Percentiles rank a stretch among this genome's conserved stretches.
Evolutionary conservation across 2,113 vertebrate genomes (phyloP).

Genomic region (Prolemur simus): DNA sequence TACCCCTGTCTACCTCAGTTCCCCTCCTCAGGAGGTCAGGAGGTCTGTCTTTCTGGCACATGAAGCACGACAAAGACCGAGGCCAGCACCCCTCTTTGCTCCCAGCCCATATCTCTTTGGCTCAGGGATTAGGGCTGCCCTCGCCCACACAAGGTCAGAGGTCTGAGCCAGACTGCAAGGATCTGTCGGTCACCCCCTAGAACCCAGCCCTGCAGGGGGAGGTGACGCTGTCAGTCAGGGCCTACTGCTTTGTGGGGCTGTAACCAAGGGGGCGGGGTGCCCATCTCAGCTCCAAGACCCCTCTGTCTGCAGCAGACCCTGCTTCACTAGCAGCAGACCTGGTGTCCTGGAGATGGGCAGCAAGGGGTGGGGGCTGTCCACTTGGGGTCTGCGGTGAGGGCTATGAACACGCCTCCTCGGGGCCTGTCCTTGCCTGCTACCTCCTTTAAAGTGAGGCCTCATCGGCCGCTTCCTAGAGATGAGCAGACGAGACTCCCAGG

Average conservation of each 20-base stretch:
- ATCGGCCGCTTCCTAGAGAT: not conserved
- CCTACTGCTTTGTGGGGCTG: slow-evolving; percentile 59
- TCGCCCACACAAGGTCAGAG: slow-evolving; percentile 67
- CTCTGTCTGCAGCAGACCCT: not conserved
- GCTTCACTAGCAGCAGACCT: slow-evolving; percentile 9
- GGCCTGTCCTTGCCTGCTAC: not conserved
- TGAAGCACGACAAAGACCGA: not conserved
- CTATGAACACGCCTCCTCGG: not conserved
- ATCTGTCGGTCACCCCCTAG: slow-evolving; percentile 73
- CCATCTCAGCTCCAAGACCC: slow-evolving; percentile 71
- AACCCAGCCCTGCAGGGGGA: not conserved
- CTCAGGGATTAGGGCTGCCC: slow-evolving; percentile 36
- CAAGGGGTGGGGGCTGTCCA: not conserved
- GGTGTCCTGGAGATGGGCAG: slow-evolving; percentile 46
- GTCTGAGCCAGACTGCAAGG: slow-evolving; percentile 63
- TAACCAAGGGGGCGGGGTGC: slow-evolving; percentile 73
- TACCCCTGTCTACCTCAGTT: not conserved
- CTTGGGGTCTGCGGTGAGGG: slow-evolving; percentile 46
- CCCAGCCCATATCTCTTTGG: slow-evolving; percentile 30
- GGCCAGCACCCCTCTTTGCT: not conserved
- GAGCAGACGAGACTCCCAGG: not conserved
- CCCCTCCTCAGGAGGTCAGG: not conserved
- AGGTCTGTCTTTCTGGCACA: not conserved
- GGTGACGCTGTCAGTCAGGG: slow-evolving; percentile 72
- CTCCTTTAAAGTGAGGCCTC: slow-evolving; percentile 29